These are phyloP conservation scores for Micrasema minimum DNA, from an alignment of 1,140 invertebrate genomes.

Conservation along the genomic window DNA sequence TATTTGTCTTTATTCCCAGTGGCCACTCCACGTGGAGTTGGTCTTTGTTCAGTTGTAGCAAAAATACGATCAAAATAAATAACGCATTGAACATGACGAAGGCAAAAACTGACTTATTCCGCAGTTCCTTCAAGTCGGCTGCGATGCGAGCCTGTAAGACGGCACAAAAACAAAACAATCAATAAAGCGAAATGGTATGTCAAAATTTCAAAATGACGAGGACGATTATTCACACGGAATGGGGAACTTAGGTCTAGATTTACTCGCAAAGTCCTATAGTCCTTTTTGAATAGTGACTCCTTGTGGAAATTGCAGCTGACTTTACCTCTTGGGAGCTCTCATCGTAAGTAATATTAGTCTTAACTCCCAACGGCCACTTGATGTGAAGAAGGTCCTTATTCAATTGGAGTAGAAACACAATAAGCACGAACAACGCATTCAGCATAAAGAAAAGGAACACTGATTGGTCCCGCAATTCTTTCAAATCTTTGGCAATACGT, in stretches of 20 bases:
- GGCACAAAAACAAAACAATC: conserved; percentile 62
- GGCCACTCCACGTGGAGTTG: conserved; percentile 95
- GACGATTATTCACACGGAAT: conserved; percentile 9
- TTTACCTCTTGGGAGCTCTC: conserved; percentile 89
- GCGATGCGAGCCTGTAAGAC: conserved; percentile 86
- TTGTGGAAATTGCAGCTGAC: conserved; percentile 51
- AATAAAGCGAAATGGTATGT: conserved; percentile 42
- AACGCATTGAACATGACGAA: conserved; percentile 99
- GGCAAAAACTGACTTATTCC: conserved; percentile 96
- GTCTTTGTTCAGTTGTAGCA: conserved; percentile 98
- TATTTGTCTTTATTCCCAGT: conserved; percentile 92
- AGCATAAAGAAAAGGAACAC: conserved; percentile 98
- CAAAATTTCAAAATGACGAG: conserved; percentile 50
- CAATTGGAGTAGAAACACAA: conserved; percentile 96
- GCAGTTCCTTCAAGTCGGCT: conserved; percentile 88
- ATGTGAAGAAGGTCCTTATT: conserved; percentile 95
- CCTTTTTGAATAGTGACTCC: conserved; percentile 50
- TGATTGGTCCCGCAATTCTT: conserved; percentile 91
- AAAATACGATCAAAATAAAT: conserved; percentile 98
- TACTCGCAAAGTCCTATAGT: conserved; percentile 31
- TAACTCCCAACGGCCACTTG: conserved; percentile 93
- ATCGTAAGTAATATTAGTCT: conserved; percentile 92
- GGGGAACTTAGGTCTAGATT: conserved; percentile 13
- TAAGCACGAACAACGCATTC: conserved; percentile 97
- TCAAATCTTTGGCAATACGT: conserved; percentile 88